These are phyloP conservation scores for Stenodera caucasica DNA, from an alignment of 2,888 invertebrate genomes.

Conservation along the genomic window DNA sequence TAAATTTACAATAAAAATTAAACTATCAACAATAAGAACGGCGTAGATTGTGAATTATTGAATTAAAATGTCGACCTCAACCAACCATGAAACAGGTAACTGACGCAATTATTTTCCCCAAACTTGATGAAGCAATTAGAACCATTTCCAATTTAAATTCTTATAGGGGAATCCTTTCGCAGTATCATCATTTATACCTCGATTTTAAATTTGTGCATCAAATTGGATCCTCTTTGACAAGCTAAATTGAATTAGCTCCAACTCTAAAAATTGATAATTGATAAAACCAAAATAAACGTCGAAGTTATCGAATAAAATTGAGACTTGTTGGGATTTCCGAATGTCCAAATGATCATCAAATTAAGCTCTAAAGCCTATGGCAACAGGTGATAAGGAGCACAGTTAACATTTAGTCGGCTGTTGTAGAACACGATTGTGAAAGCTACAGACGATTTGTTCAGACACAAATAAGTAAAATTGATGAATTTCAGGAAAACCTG, in stretches of 20 bases:
- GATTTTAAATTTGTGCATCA: too few species aligned
- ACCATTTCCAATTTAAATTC: slow-evolving; percentile 23
- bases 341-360: background rate
- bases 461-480: background rate
- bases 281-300: too few species aligned
- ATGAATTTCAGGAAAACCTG: background rate
- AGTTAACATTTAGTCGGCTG: background rate
- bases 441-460: background rate
- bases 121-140: slow-evolving; percentile 27
- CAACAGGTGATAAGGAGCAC: slow-evolving; percentile 1
- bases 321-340: too few species aligned
- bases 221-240: background rate
- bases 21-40: too few species aligned
- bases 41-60: slow-evolving; percentile 4
- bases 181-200: background rate
- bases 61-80: slow-evolving; percentile 21
- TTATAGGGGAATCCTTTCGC: background rate
- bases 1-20: too few species aligned
- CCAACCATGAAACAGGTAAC: slow-evolving; percentile 23
- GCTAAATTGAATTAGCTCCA: background rate
- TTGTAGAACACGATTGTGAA: background rate
- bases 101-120: slow-evolving; percentile 20
- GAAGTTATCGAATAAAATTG: too few species aligned
- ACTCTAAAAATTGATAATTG: too few species aligned
- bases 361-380: background rate